These are phyloP conservation scores for Trissolcus basalis DNA, from an alignment of 1,140 invertebrate species.

Conservation along the genomic window DNA sequence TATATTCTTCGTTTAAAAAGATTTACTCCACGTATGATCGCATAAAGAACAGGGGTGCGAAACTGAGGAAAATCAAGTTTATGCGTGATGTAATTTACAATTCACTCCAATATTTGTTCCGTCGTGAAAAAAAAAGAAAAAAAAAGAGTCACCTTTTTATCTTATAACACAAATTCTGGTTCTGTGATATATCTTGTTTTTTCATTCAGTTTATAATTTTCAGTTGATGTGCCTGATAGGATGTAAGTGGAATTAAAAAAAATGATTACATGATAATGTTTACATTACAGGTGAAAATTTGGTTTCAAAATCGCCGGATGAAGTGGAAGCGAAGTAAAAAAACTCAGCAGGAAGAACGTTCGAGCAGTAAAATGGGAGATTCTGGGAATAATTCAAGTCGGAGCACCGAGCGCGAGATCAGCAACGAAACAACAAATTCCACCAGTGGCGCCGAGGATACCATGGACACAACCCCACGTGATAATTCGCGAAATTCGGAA, in stretches of 20 bases:
- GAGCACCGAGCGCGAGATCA: slow-evolving; percentile 62
- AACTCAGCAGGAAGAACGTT: slow-evolving; percentile 86
- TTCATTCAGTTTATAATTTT: no score
- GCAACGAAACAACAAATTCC: slow-evolving; percentile 65
- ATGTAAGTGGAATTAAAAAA: no score
- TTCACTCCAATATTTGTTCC: no score
- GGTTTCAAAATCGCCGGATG: slow-evolving; percentile 97
- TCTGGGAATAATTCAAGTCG: slow-evolving; percentile 57
- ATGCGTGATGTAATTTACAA: slow-evolving; percentile 35
- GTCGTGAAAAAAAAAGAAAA: no score
- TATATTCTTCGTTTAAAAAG: slow-evolving; percentile 70
- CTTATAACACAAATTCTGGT: slow-evolving; percentile 1
- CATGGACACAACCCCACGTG: slow-evolving; percentile 64
- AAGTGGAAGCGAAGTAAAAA: slow-evolving; percentile 97
- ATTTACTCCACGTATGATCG: slow-evolving; percentile 66
- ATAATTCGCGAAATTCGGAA: slow-evolving; percentile 65
- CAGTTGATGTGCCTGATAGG: no score
- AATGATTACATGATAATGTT: background rate
- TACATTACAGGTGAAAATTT: slow-evolving; percentile 89
- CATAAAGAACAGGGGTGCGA: slow-evolving; percentile 64
- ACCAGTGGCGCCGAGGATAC: slow-evolving; percentile 63
- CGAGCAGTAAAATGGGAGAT: slow-evolving; percentile 68
- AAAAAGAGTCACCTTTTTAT: no score
- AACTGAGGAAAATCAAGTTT: slow-evolving; percentile 66
- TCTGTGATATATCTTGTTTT: no score